Conservation (phyloP, 2,888 invertebrate genomes). For the Acanthosepion esculentum region DNA sequence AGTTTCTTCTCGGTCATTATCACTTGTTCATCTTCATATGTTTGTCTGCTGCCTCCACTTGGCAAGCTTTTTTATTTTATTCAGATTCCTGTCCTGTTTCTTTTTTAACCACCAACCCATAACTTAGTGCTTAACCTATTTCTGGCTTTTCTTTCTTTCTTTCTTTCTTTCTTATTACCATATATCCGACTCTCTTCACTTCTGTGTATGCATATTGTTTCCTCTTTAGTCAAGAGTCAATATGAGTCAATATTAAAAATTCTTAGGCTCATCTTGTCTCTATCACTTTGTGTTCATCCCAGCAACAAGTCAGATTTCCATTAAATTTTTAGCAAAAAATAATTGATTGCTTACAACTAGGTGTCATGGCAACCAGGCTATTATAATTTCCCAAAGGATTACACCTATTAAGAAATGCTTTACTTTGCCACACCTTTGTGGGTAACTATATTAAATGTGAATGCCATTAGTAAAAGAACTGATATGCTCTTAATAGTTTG, state of each 20-base stretch:
- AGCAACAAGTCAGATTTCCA: neutral
- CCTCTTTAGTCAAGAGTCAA: neutral
- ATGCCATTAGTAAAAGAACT: no score
- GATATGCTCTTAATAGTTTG: no score
- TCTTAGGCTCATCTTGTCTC: neutral
- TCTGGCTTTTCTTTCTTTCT: neutral
- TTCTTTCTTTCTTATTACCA: neutral
- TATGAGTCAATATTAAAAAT: neutral
- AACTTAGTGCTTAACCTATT: neutral
- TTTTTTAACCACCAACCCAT: neutral
- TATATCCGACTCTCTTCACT: neutral
- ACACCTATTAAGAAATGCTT: no score
- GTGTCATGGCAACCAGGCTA: no score
- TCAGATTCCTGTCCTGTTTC: neutral
- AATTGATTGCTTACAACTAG: no score
- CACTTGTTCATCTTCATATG: neutral
- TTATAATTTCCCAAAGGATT: no score
- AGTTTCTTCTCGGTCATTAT: no score
- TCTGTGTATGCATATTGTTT: neutral
- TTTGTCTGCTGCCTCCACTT: neutral
- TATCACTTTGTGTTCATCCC: neutral
- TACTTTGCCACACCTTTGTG: no score
- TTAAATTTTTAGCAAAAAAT: neutral
- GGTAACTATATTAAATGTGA: no score
- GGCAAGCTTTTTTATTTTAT: neutral